Evolutionary conservation across 2,113 vertebrate species (phyloP), one percentile per base, ranked within the genome.

Genomic region (Osmerus eperlanus): DNA sequence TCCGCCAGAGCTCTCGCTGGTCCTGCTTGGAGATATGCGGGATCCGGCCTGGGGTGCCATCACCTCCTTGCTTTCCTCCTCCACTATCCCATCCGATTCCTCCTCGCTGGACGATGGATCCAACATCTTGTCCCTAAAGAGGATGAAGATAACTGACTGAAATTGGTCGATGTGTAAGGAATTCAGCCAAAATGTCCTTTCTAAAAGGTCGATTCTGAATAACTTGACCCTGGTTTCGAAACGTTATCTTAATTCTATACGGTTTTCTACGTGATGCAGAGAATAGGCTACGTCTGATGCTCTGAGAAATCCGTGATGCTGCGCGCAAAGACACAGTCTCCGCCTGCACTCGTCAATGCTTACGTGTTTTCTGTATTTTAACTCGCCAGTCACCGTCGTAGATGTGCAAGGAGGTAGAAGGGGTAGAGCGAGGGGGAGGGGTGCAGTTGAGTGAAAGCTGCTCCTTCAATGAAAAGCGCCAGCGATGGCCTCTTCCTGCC

Each of bases 51-150:
- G 94, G 66, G 95, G 94, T 77, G 94, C 93, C 87, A 92, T 92
- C 84, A 89, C 92, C 91, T 97, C 95, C 88, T 95, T 95, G 89
- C 93, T 94, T 81, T 96, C 95, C 85, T 96, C 95, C 76, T 97
- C 96, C 83, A 95, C 92, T 84, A 96, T 91, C 93, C 95, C 93
- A 84, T 97, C 96, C 23, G 96, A 96, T 86, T 97, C 96, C 82
- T 97, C 96, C 84, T 97, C 96, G 87, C 96, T 97, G 90, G 96
- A 97, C 89, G 96, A 97, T 70, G 96, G 95, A 86, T 97, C 96
- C 90, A 97, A 91, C 96, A 97, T 97, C 76, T 90, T 91, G 55
- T 67, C 28, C 21, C 62, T 53, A 25, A 54, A 19, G 0, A 36
- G 3, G 25, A 8, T 64, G 25, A 64, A 64, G 18, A 8, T 29